Base-by-base conservation (phyloP, 2,888 invertebrate genomes). In the Calameuta pallipes region DNA sequence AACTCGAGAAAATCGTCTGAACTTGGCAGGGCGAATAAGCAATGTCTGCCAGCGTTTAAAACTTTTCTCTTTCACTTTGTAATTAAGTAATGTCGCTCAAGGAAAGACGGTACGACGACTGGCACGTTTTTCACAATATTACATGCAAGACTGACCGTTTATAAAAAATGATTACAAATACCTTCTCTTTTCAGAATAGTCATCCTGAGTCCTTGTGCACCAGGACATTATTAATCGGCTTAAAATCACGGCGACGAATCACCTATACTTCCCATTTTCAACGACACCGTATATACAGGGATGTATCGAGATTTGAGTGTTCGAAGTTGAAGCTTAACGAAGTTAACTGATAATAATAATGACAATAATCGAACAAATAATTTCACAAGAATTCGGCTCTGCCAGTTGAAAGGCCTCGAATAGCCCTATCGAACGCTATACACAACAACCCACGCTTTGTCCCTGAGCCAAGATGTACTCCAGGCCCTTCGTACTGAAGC, bases 101-200 rank as follows among this genome's bases (percentile, higher is more conserved):
- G 56, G 2, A 56, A 56, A 56, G 23, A 56, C 23, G 71, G 13
- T 15, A 71, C 31, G 71, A 71, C 33, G 71, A 71, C 33, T 33
- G 71, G 71, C 71, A 71, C 33, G 13, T 71, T 71, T 31, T 31
- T 33, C 71, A 30, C 31, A 71, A 71, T 80, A 80, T 78, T 83
- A 69, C 85, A 82, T 82, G 80, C 80, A 76, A 78, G 78, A 81
- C 76, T 81, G 81, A 79, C 74, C 79, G 75, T 85, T 81, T 80
- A 73, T 80, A 71, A 82, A 80, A 81, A 82, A 83, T 85, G 76
- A 80, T 79, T 85, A 80, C 78, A 76, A 82, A 79, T 81, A 83
- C 69, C 79, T 70, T 78, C 80, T 73, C 74, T 56, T 78, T 75
- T 81, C 75, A 78, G 75, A 76, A 73, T 73, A 80, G 75, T 76